Evolutionary conservation across 2,888 invertebrate species (phyloP).

Genomic region (Phaonia tiefii): DNA sequence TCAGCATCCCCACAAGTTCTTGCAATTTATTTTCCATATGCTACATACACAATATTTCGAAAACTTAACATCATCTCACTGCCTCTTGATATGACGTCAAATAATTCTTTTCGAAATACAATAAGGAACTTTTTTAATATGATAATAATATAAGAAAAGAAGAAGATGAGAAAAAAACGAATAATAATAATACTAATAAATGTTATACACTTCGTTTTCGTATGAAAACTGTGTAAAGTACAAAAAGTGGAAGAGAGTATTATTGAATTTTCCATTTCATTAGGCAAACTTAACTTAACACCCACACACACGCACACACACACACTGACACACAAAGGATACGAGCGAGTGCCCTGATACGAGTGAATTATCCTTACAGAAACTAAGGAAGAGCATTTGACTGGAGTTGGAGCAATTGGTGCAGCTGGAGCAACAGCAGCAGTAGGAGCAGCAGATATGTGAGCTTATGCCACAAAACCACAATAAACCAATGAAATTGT

Average conservation of each 20-base stretch:
- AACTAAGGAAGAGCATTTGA: background rate
- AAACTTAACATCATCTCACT: background rate
- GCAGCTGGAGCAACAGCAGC: background rate
- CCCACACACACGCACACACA: background rate
- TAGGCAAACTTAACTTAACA: constrained; percentile 58
- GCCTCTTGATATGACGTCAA: too few species aligned
- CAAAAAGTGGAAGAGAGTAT: constrained; percentile 53
- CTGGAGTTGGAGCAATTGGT: background rate
- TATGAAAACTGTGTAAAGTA: constrained; percentile 7
- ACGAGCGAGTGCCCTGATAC: background rate
- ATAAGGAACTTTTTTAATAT: constrained; percentile 18
- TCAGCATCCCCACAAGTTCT: too few species aligned
- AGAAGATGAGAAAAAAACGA: too few species aligned
- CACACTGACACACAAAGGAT: background rate
- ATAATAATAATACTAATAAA: constrained; percentile 16
- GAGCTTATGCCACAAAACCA: constrained; percentile 37
- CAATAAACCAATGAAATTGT: constrained; percentile 41
- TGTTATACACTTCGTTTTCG: constrained; percentile 3
- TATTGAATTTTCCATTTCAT: constrained; percentile 70
- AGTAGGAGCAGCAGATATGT: background rate
- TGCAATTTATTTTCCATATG: too few species aligned
- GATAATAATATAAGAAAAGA: background rate
- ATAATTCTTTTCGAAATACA: background rate
- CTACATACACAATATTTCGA: too few species aligned
- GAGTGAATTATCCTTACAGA: constrained; percentile 13